Base-by-base conservation (phyloP, 2,888 invertebrate species). In the Clivina fossor region DNA sequence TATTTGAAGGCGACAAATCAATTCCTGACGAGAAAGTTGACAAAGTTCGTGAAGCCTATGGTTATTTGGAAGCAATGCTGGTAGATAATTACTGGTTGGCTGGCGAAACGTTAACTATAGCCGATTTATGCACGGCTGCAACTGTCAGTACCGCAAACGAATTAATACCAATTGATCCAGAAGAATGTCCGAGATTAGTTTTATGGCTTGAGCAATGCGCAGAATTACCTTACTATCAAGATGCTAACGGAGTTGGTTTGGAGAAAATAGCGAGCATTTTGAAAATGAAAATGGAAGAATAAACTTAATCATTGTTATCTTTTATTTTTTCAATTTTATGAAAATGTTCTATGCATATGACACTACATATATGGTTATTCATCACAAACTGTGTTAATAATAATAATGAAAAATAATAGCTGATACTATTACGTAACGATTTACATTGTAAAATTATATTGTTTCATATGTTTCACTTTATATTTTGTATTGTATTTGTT, bases 71-170 rank as follows among this genome's bases (percentile, higher is more conserved):
- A 61, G 66, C 62, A 2, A 74, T 76, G 61, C 68, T 84, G 2
- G 72, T 73, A 1, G 71, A 71, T 5, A 70, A 67, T 3, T 66
- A 75, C 4, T 85, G 78, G 73, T 71, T 78, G 16, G 81, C 80
- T 11, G 84, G 83, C 1, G 75, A 81, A 33, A 67, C 75, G 28
- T 55, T 82, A 15, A 83, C 84, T 0, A 69, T 85, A 16, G 85
- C 85, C 11, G 85, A 85, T 62, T 74, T 81, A 44, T 75, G 78
- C 58, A 75, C 82, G 28, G 75, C 75, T 2, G 75, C 80, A 8
- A 75, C 76, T 7, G 71, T 83, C 16, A 77, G 78, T 59, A 71
- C 78, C 1, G 64, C 78, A 58, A 67, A 74, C 38, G 68, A 64
- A 22, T 56, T 75, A 3, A 1, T 70, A 2, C 70, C 73, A 0